Evolutionary conservation across 2,888 invertebrate species (phyloP).

Genomic region (Pyrrhosoma nymphula): DNA sequence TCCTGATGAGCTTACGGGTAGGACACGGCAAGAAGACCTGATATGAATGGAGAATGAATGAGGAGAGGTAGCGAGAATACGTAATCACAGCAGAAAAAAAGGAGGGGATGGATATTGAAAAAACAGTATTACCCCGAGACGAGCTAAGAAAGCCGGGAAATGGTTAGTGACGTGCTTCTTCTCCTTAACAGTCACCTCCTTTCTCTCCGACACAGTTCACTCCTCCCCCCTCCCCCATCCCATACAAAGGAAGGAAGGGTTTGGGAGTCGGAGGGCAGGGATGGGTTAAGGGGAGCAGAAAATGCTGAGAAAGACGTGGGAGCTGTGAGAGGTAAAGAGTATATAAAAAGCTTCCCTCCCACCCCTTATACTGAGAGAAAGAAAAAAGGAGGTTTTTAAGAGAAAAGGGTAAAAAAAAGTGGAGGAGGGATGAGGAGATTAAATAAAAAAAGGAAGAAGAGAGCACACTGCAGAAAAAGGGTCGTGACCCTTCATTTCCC

Average conservation of each 20-base stretch:
- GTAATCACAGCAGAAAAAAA: constrained; percentile 59
- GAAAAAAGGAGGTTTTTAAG: neutral
- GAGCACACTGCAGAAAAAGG: neutral
- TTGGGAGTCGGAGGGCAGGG: neutral
- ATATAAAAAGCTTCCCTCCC: neutral
- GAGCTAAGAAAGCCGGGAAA: constrained; percentile 54
- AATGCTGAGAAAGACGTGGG: neutral
- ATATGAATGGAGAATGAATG: constrained; percentile 63
- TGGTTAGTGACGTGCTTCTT: constrained; percentile 51
- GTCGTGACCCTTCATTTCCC: constrained; percentile 38
- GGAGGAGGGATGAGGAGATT: neutral
- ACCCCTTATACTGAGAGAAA: too few relatives aligned
- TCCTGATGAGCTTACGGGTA: constrained; percentile 62
- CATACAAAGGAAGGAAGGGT: neutral
- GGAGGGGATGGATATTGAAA: constrained; percentile 30
- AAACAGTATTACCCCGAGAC: constrained; percentile 44
- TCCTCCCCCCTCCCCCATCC: neutral
- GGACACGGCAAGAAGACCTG: constrained; percentile 44
- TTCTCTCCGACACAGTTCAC: neutral
- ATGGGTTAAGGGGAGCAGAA: neutral
- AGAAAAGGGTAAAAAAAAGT: neutral
- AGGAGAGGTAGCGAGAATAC: constrained; percentile 58
- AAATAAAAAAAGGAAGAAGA: neutral
- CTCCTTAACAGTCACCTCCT: neutral
- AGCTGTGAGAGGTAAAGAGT: neutral